These are phyloP conservation scores for Agrochola macilenta DNA, from an alignment of 2,888 invertebrate genomes.

Conservation along the genomic window DNA sequence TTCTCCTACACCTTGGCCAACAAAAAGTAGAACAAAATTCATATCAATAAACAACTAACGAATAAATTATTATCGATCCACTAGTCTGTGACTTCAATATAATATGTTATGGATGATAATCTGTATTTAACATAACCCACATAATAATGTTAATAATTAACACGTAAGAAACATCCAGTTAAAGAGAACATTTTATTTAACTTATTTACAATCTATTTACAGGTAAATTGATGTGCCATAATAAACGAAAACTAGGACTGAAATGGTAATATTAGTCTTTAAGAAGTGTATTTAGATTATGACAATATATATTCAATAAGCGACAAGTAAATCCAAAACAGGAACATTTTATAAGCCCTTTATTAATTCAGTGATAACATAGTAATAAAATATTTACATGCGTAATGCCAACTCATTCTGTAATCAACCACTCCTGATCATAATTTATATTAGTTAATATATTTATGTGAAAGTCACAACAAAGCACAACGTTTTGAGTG, in stretches of 20 bases:
- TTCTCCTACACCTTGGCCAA: not conserved
- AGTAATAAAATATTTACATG: constrained; percentile 47
- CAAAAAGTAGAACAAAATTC: constrained; percentile 10
- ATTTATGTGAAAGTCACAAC: constrained; percentile 75
- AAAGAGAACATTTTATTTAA: not conserved
- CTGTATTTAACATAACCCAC: constrained; percentile 2
- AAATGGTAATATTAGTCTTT: constrained; percentile 17
- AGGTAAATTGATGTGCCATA: constrained; percentile 8
- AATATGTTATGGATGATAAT: not conserved
- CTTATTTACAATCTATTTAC: constrained; percentile 12
- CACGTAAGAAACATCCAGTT: constrained; percentile 1
- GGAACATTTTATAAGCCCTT: constrained; percentile 22
- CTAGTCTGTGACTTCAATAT: not conserved
- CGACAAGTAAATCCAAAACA: constrained; percentile 27
- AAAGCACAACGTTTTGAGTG: constrained; percentile 75
- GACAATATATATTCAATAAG: constrained; percentile 34
- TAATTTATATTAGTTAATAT: constrained; percentile 68
- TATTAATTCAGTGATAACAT: constrained; percentile 21
- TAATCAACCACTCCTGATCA: constrained; percentile 61
- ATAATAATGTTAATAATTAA: constrained; percentile 14
- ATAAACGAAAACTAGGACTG: constrained; percentile 2
- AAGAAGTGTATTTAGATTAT: constrained; percentile 18
- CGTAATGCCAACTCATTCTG: constrained; percentile 53
- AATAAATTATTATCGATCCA: not conserved
- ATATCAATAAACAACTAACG: not conserved